Evolutionary conservation across 2,797 vertebrate genomes (phyloP), one percentile per base, ranked within the genome.

Genomic region (Leuciscus waleckii): DNA sequence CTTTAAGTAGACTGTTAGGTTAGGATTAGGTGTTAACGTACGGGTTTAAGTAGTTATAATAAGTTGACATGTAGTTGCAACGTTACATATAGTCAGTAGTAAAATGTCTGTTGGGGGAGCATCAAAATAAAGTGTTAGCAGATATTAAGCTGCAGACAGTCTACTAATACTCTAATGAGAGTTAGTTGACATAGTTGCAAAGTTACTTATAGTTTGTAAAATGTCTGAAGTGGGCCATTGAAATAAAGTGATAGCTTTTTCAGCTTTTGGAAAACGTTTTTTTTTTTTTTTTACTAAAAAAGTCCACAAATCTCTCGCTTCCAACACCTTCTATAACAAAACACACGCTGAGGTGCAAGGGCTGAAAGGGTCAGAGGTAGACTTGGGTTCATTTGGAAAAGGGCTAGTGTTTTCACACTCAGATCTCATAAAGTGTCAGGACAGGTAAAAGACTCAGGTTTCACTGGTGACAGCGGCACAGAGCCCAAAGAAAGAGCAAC

Each of bases 401-500:
- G 61, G 49, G 71, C 71, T 71, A 63, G 51, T 84, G 79, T 85
- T 83, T 88, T 90, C 61, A 85, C 85, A 83, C 87, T 75, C 46
- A 39, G 23, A 70, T 61, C 61, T 37, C 37, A 77, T 69, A 85
- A 85, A 81, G 82, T 70, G 54, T 61, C 61, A 4, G 35, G 75
- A 74, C 80, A 84, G 41, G 39, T 43, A 87, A 87, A 85, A 82
- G 46, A 51, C 17, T 75, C 17, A 8, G 41, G 61, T 79, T 43
- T 70, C 70, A 23, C 43, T 74, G 67, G 75, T 83, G 80, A 82
- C n/a, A 80, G 32, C 13, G 77, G 58, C 7, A 2, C 17, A 21
- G 23, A 73, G 32, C 79, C 58, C 49, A 76, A n/a, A 19, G 37
- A 69, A 68, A 39, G 49, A 63, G 70, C 61, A 46, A 4, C 26